Percentiles rank a stretch among this genome's conserved stretches.
These are phyloP conservation scores for Lycodopsis pacificus DNA, from an alignment of 2,797 vertebrate species.

Conservation along the genomic window DNA sequence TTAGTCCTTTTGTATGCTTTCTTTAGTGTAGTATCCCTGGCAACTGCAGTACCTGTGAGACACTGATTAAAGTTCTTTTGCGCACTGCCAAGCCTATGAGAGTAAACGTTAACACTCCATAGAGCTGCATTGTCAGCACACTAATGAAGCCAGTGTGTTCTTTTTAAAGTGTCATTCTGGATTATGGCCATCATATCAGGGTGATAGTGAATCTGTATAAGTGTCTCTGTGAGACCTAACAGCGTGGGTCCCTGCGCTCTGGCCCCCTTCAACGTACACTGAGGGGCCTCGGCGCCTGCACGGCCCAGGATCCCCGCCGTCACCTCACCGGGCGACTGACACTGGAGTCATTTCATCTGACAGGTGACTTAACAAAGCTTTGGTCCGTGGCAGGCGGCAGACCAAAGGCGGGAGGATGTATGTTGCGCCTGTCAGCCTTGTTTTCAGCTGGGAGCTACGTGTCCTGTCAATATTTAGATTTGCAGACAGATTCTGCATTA, in stretches of 20 bases:
- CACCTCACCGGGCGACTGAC: slow-evolving; percentile 56
- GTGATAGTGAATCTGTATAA: slow-evolving; percentile 58
- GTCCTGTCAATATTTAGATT: slow-evolving; percentile 60
- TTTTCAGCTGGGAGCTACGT: slow-evolving; percentile 51
- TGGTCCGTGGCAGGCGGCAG: slow-evolving; percentile 65
- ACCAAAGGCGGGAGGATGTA: slow-evolving; percentile 46
- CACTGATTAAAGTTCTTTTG: slow-evolving; percentile 77
- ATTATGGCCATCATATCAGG: slow-evolving; percentile 68
- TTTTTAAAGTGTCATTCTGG: slow-evolving; percentile 78
- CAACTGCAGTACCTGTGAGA: slow-evolving; percentile 78
- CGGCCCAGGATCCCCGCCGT: slow-evolving; percentile 54
- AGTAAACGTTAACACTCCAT: slow-evolving; percentile 67
- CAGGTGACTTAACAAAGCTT: slow-evolving; percentile 80
- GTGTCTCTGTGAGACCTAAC: slow-evolving; percentile 63
- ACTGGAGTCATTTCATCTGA: slow-evolving; percentile 78
- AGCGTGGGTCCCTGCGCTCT: slow-evolving; percentile 43
- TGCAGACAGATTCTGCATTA: slow-evolving; percentile 27
- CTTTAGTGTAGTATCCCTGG: slow-evolving; percentile 76
- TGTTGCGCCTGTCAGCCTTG: slow-evolving; percentile 43
- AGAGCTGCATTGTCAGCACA: slow-evolving; percentile 65
- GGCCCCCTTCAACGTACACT: slow-evolving; percentile 15
- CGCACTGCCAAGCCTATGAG: slow-evolving; percentile 73
- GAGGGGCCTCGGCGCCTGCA: slow-evolving; percentile 49
- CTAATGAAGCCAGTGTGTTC: slow-evolving; percentile 76
- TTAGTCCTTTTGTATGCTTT: slow-evolving; percentile 76